A percentile compares a stretch with the other conserved stretches of the same genome.
Evolutionary conservation across 2,888 invertebrate genomes (phyloP).

Genomic region (Platycheirus rosarum): DNA sequence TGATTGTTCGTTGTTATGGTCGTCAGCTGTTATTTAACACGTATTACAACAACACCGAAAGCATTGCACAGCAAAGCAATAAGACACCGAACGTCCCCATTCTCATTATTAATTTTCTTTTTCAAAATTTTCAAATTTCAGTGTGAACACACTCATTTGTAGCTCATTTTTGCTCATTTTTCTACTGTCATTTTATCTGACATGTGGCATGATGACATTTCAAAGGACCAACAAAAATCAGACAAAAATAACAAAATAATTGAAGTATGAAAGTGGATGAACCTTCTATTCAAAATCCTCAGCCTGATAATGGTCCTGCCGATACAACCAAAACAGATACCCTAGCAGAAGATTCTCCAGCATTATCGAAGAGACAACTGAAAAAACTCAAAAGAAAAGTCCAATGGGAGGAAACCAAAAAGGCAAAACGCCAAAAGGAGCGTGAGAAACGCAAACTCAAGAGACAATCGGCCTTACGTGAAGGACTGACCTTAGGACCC

Average conservation of each 20-base stretch:
- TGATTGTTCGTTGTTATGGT: no score
- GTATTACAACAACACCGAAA: no score
- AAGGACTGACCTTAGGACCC: conserved; percentile 88
- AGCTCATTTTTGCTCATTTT: not conserved
- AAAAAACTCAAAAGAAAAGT: conserved; percentile 88
- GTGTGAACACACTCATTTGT: not conserved
- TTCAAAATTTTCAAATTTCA: no score
- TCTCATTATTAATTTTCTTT: no score
- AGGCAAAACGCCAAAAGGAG: conserved; percentile 88
- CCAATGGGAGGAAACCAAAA: conserved; percentile 88
- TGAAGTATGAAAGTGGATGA: conserved; percentile 15
- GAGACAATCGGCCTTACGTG: conserved; percentile 87
- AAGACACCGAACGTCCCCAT: no score
- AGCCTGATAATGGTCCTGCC: not conserved
- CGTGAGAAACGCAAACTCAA: conserved; percentile 88
- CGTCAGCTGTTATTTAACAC: no score
- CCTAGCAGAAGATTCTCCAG: not conserved
- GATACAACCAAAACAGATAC: not conserved
- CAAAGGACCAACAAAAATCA: conserved; percentile 15
- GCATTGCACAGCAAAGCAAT: no score
- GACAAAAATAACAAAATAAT: conserved; percentile 16
- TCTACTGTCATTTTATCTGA: not conserved
- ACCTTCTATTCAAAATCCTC: not conserved
- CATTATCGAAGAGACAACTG: conserved; percentile 82
- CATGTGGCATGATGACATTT: conserved; percentile 4